These are phyloP conservation scores for Mandrillus leucophaeus DNA, from an alignment of 2,113 vertebrate genomes.

Conservation along the genomic window DNA sequence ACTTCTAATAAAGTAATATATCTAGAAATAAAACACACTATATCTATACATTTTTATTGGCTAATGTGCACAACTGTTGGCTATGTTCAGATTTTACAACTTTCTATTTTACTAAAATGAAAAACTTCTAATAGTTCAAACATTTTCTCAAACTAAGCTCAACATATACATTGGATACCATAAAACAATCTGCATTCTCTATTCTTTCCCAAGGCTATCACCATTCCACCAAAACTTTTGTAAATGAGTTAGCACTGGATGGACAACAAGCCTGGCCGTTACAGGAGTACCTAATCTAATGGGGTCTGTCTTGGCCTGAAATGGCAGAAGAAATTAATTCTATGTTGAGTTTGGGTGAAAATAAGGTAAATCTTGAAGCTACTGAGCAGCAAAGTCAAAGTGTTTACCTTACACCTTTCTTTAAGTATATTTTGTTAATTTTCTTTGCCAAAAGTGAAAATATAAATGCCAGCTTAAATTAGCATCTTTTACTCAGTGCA, in stretches of 20 bases:
- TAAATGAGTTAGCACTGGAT: background rate
- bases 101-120: constrained; percentile 54
- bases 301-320: background rate
- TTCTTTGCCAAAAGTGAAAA: constrained; percentile 46
- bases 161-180: background rate
- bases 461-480: constrained; percentile 1
- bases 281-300: background rate
- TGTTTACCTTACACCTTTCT: background rate
- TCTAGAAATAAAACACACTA: background rate
- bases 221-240: background rate
- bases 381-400: constrained; percentile 17
- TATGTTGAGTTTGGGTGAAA: constrained; percentile 10
- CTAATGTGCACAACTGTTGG: background rate
- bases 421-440: constrained; percentile 47
- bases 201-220: background rate
- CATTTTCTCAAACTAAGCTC: constrained; percentile 9
- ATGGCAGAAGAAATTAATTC: constrained; percentile 35
- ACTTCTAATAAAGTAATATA: constrained; percentile 3
- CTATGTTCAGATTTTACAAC: constrained; percentile 4
- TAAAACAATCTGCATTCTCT: background rate
- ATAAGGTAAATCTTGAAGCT: background rate
- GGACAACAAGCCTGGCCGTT: background rate
- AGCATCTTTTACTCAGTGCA: background rate
- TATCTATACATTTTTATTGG: background rate
- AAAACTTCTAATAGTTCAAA: constrained; percentile 24